Evolutionary conservation across 2,797 vertebrate genomes (phyloP).

Genomic region (Schizothorax lantsangensis): DNA sequence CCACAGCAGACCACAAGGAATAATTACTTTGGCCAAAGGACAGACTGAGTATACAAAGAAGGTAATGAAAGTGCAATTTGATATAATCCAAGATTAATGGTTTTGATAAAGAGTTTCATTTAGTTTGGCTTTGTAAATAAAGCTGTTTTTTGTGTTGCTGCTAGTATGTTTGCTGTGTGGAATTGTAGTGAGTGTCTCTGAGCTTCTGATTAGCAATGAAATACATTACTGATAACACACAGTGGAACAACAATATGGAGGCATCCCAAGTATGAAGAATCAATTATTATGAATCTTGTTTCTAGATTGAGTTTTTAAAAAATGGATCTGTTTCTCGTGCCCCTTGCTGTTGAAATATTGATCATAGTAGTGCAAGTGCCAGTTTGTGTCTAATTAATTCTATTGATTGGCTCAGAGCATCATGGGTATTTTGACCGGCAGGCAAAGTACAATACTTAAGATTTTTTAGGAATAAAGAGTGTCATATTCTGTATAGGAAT

Average conservation of each 20-base stretch:
- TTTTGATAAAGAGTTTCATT: constrained; percentile 24
- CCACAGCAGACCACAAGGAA: background rate
- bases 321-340: constrained; percentile 72
- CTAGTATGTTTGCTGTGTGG: background rate
- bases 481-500: constrained; percentile 17
- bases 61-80: constrained; percentile 1
- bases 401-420: constrained; percentile 68
- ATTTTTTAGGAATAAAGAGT: constrained; percentile 16
- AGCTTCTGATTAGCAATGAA: constrained; percentile 26
- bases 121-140: constrained; percentile 16
- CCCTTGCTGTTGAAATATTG: constrained; percentile 69
- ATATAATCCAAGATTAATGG: constrained; percentile 19
- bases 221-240: constrained; percentile 62
- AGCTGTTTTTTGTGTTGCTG: constrained; percentile 10
- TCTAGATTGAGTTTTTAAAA: constrained; percentile 70
- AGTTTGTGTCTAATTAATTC: constrained; percentile 76
- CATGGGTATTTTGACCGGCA: constrained; percentile 16
- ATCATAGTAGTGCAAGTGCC: constrained; percentile 74
- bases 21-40: background rate
- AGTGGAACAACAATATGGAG: constrained; percentile 73
- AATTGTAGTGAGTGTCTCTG: constrained; percentile 25
- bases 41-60: background rate
- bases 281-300: constrained; percentile 72
- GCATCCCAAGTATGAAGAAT: constrained; percentile 72
- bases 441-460: constrained; percentile 20